Conservation (phyloP, 2,888 invertebrate genomes). For the Tetropium fuscum region DNA sequence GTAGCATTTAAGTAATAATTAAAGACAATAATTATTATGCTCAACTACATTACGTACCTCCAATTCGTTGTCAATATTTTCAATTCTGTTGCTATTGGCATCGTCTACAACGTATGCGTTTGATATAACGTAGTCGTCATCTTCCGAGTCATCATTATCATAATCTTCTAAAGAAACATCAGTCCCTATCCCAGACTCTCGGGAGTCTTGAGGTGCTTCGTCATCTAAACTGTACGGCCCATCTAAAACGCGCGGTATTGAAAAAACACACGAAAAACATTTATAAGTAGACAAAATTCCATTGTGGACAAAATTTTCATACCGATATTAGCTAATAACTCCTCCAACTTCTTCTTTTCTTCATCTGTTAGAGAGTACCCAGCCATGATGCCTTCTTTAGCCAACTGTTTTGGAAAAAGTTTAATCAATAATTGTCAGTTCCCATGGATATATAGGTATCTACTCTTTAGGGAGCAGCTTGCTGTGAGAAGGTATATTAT, state of each 20-base stretch:
- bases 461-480: too few species aligned
- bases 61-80: slow-evolving; percentile 33
- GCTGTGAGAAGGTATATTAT: too few species aligned
- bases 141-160: slow-evolving; percentile 6
- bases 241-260: neutral
- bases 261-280: neutral
- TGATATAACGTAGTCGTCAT: slow-evolving; percentile 10
- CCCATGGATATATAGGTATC: too few species aligned
- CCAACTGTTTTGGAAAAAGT: slow-evolving; percentile 35
- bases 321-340: slow-evolving; percentile 39
- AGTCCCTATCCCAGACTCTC: slow-evolving; percentile 1
- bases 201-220: neutral
- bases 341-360: slow-evolving; percentile 49
- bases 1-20: too few species aligned
- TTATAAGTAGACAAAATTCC: neutral
- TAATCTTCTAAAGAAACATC: slow-evolving; percentile 9
- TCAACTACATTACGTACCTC: slow-evolving; percentile 21
- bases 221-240: neutral
- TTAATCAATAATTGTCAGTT: slow-evolving; percentile 18
- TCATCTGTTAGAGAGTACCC: slow-evolving; percentile 50
- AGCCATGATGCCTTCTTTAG: slow-evolving; percentile 46
- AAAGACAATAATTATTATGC: too few species aligned
- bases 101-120: slow-evolving; percentile 32
- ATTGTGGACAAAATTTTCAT: too few species aligned
- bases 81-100: slow-evolving; percentile 24